Conservation (phyloP, 2,888 invertebrate species). For the Megalurothrips usitatus region DNA sequence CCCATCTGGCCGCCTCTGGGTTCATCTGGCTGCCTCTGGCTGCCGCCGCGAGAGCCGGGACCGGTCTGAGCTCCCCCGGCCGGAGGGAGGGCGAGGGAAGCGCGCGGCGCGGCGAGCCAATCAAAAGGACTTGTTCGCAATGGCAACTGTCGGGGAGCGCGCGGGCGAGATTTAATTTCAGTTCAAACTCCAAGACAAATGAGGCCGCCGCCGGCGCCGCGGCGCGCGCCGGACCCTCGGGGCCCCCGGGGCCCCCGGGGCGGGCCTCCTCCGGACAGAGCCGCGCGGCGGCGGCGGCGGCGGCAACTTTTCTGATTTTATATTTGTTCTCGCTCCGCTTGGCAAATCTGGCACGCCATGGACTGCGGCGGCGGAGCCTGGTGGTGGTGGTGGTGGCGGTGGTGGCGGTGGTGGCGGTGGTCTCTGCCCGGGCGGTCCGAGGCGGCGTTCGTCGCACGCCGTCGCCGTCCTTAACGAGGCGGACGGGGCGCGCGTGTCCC, state of each 20-base stretch:
- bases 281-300: background rate
- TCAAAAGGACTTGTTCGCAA: constrained; percentile 18
- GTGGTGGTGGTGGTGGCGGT: too few relatives aligned
- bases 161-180: constrained; percentile 2
- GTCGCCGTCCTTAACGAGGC: too few relatives aligned
- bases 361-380: background rate
- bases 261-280: background rate
- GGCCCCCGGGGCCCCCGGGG: too few relatives aligned
- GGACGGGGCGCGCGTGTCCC: too few relatives aligned
- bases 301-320: constrained; percentile 17
- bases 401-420: too few relatives aligned
- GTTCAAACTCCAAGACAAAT: constrained; percentile 12
- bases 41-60: background rate
- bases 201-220: background rate
- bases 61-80: too few relatives aligned
- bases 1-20: background rate
- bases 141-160: background rate
- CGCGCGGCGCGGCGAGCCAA: background rate
- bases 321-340: background rate
- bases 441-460: too few relatives aligned
- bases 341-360: background rate
- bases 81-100: background rate
- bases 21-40: background rate
- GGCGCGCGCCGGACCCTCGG: too few relatives aligned
- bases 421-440: too few relatives aligned